Evolutionary conservation across 2,113 vertebrate genomes (phyloP), one percentile per base, ranked within the genome.

Genomic region (Epinephelus lanceolatus): DNA sequence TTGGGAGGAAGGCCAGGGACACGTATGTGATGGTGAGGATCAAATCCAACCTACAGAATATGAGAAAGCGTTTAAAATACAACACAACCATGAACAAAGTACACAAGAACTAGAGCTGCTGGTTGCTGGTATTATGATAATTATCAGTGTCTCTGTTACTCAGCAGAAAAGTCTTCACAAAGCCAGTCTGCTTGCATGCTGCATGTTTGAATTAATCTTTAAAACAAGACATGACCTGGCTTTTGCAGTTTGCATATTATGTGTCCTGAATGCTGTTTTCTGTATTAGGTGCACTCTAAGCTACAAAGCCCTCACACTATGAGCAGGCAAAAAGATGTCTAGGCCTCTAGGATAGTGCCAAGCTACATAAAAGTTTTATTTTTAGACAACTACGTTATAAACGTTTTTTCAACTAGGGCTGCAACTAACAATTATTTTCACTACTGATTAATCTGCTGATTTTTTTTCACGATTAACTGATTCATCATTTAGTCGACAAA

Each of bases 11-110:
- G 96, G 21, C 97, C 97, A 0, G 98, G 96, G 52, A 97, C 96
- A 83, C 98, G 93, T 95, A 99, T 98, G 92, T 96, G 96, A 0
- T 97, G 96, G 57, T 99, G 98, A 1, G 98, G 97, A 91, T 99
- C 98, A 37, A 99, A 99, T 17, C 97, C 97, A 37, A 97, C 97
- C 98, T 99, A 74, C 0, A 86, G 10, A 14, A 87, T 27, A 59
- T 23, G 6, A 68, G 1, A 78, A 45, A 60, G 9, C 23, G 23
- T 71, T 74, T 45, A 65, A 11, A 14, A 52, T n/a, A 19, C 14
- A 75, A 19, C 71, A 37, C 2, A 71, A 14, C 9, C 17, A 57
- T 2, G 42, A 30, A 76, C 14, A 17, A 25, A 47, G 21, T 1
- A n/a, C 3, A 66, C 9, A 40, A 47, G 15, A 37, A 51, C 21